Evolutionary conservation across 2,888 invertebrate species (phyloP).

Genomic region (Ptilodon capucinus): DNA sequence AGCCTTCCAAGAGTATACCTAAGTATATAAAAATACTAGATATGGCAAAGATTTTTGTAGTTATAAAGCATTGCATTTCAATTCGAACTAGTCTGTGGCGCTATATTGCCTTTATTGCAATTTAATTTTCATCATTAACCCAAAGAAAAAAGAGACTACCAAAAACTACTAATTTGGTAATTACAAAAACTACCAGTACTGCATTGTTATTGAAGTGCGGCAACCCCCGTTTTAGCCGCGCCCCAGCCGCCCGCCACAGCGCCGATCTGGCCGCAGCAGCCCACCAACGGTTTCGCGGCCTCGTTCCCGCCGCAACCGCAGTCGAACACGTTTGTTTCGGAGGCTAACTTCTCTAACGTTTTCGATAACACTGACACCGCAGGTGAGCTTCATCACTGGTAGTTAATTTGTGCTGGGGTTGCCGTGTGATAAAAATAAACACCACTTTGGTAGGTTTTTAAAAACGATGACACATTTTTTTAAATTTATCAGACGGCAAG

Average conservation of each 20-base stretch:
- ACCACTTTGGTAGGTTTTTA: conserved; percentile 11
- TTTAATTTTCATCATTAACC: too few relatives aligned
- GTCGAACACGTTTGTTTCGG: conserved; percentile 87
- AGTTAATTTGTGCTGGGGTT: conserved; percentile 36
- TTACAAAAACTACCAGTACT: conserved; percentile 5
- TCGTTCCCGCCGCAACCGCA: conserved; percentile 52
- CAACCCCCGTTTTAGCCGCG: conserved; percentile 33
- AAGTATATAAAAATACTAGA: too few relatives aligned
- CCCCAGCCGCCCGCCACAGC: conserved; percentile 29
- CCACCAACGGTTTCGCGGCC: conserved; percentile 55
- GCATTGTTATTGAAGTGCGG: conserved; percentile 27
- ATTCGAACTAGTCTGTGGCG: too few relatives aligned
- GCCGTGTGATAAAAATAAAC: conserved; percentile 22
- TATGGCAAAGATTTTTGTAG: too few relatives aligned
- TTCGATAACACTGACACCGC: conserved; percentile 89
- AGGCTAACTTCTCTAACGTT: conserved; percentile 93
- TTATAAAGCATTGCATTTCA: too few relatives aligned
- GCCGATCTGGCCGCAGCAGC: conserved; percentile 32
- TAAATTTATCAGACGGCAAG: conserved; percentile 25
- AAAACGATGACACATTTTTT: too few relatives aligned
- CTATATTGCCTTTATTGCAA: too few relatives aligned
- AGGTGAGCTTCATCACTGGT: conserved; percentile 76
- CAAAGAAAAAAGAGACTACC: not conserved
- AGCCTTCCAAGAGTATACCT: too few relatives aligned
- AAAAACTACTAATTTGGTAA: not conserved